phyloP scores from a whole-genome alignment of 2,113 vertebrate genomes.

The Ciconia maguari region DNA sequence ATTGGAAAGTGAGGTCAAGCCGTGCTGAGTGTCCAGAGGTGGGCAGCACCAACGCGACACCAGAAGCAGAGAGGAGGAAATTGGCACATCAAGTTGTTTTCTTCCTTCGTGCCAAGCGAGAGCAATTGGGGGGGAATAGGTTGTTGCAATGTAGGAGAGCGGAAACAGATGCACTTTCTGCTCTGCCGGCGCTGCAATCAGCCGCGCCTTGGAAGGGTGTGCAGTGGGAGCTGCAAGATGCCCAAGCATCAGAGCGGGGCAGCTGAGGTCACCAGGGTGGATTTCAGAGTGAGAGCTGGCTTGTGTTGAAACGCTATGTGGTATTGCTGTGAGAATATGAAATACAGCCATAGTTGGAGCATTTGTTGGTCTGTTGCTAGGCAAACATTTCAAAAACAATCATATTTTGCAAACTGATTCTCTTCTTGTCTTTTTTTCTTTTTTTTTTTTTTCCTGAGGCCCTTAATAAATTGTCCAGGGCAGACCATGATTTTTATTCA shows the following conservation, averaged over 20 bases:
- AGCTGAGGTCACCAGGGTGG: constrained; percentile 34
- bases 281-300: not conserved
- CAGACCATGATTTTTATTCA: not conserved
- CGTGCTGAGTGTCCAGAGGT: not conserved
- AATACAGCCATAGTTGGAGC: not conserved
- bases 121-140: not conserved
- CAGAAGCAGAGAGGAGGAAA: not conserved
- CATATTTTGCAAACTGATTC: constrained; percentile 32
- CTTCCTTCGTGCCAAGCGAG: not conserved
- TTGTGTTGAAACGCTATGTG: not conserved
- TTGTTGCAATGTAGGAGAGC: not conserved
- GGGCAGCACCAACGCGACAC: not conserved
- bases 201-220: not conserved
- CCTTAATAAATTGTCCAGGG: not conserved
- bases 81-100: not conserved
- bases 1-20: not conserved
- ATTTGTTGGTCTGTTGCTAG: constrained; percentile 48
- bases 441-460: not conserved
- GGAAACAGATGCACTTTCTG: constrained; percentile 5
- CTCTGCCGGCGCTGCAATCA: accelerated
- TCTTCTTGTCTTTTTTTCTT: not conserved
- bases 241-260: not conserved
- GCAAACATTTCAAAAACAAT: constrained; percentile 20
- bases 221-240: not conserved
- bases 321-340: constrained; percentile 2